Evolutionary conservation across 2,888 invertebrate species (phyloP), one percentile per base, ranked within the genome.

Genomic region (Ptychoptera contaminata): DNA sequence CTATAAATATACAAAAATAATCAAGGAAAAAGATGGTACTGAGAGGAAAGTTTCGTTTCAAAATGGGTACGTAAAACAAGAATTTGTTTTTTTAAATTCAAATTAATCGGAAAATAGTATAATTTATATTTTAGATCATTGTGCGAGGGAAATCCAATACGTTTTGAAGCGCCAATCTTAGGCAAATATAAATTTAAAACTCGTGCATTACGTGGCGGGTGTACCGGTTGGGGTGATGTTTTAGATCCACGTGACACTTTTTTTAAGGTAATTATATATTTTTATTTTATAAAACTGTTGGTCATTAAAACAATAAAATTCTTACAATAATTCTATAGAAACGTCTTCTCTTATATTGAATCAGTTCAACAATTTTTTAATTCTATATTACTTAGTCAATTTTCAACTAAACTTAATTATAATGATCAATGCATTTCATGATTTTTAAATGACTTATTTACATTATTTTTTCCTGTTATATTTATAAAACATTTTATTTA

Each of bases 201-300:
- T 31, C 38, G 50, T 29, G 31, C 40, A 11, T 38, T 50, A 3
- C 46, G 50, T 11, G 50, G 50, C 12, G 50, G 50, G 11, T 45
- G 45, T 29, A 50, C 49, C 11, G 50, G 50, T n/a, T 50, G 50
- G 50, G 50, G 50, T 31, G 50, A 50, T 38, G 23, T 16, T 12
- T 45, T 46, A 14, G 42, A 50, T 46, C 50, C 50, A n/a, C 37
- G 46, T 8, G 47, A 43, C 37, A 40, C 39, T 39, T n/a, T 49
- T 16, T 50, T 46, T 16, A 48, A 47, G 42, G 50, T 50, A 40
- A 47, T 36, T 39, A 8, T 11, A 14, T 4, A 2, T n/a, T 12
- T 12, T n/a, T 42, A 11, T 16, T 42, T 10, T 12, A 10, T 15
- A 16, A 23, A n/a, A n/a, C n/a, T 23, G 23, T 23, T 23, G 3